These are phyloP conservation scores for Phrynosoma blainvillii DNA, from an alignment of 2,113 vertebrate species.

Conservation along the genomic window DNA sequence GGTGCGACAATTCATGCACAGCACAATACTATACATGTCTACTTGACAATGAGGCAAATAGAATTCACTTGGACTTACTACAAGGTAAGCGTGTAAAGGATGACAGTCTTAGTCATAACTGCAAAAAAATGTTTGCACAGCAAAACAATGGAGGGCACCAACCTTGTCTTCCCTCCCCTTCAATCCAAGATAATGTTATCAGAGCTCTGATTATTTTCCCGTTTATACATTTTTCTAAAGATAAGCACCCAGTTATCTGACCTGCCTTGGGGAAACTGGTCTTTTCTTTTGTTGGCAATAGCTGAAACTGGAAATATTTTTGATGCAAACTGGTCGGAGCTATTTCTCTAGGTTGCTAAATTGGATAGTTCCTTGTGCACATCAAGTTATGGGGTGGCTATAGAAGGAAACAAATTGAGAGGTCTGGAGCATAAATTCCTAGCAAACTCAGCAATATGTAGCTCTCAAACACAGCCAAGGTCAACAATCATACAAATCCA, in stretches of 20 bases:
- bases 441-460: accelerated
- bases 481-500: accelerated
- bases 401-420: neutral
- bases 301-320: neutral
- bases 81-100: neutral
- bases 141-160: slow-evolving; percentile 21
- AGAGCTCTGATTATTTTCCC: slow-evolving; percentile 45
- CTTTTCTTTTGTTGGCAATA: slow-evolving; percentile 1
- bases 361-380: neutral
- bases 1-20: neutral
- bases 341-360: neutral
- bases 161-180: slow-evolving; percentile 22
- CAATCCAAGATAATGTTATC: slow-evolving; percentile 47
- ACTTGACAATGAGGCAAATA: neutral
- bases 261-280: slow-evolving; percentile 25
- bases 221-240: slow-evolving; percentile 43
- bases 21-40: too few relatives aligned
- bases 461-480: neutral
- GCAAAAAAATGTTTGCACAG: neutral
- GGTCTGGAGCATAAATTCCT: neutral
- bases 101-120: neutral
- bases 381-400: accelerated
- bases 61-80: too few relatives aligned
- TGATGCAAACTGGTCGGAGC: neutral
- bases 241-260: slow-evolving; percentile 46